Conservation (phyloP, 2,888 invertebrate species). For the Acanthacorydalis orientalis region DNA sequence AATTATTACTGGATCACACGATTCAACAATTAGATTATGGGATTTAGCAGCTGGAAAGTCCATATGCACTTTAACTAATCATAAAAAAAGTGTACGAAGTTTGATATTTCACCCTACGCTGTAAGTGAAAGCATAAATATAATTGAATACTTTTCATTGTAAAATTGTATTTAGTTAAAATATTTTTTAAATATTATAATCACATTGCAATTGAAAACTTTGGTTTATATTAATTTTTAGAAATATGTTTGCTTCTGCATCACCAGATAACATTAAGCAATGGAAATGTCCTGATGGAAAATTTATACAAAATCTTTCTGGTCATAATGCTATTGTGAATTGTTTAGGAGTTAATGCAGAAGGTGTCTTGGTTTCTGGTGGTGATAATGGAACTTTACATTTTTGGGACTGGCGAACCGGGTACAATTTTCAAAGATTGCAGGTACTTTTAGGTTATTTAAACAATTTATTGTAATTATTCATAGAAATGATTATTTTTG, state of each 20-base stretch:
- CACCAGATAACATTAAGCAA: constrained; percentile 97
- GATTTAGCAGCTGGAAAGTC: constrained; percentile 94
- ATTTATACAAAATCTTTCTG: constrained; percentile 91
- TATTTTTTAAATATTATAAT: not conserved
- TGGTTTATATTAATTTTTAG: constrained; percentile 19
- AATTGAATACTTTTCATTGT: not conserved
- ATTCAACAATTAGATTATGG: constrained; percentile 94
- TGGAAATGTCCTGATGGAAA: constrained; percentile 98
- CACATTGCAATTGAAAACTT: not conserved
- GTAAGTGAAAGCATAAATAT: constrained; percentile 21
- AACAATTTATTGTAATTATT: not conserved
- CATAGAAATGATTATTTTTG: too few species aligned
- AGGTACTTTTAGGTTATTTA: constrained; percentile 27
- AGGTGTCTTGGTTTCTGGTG: constrained; percentile 92
- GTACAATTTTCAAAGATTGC: constrained; percentile 90
- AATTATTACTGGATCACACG: constrained; percentile 86
- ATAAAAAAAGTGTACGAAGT: constrained; percentile 87
- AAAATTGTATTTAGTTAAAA: not conserved
- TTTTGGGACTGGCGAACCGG: constrained; percentile 99
- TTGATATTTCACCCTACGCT: constrained; percentile 60
- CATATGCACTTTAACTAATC: constrained; percentile 88
- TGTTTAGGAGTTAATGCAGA: constrained; percentile 89
- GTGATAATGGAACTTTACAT: constrained; percentile 93
- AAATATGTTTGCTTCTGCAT: constrained; percentile 93
- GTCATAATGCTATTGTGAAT: constrained; percentile 95